These are phyloP conservation scores for Laterallus jamaicensis DNA, from an alignment of 2,113 vertebrate genomes.

Conservation along the genomic window DNA sequence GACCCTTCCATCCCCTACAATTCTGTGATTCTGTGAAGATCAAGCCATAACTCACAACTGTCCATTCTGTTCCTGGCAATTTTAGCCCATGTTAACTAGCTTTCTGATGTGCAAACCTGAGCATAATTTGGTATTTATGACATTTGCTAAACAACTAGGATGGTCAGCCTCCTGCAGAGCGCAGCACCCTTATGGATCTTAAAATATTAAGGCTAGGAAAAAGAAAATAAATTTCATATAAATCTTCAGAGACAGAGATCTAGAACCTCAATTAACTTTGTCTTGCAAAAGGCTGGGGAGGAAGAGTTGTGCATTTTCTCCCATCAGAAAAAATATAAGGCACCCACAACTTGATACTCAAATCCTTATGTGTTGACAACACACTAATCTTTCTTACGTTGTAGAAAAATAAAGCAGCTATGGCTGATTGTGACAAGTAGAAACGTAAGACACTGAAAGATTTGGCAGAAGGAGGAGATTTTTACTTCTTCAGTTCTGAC, in stretches of 20 bases:
- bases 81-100: not conserved
- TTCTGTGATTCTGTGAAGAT: too few species aligned
- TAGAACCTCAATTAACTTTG: not conserved
- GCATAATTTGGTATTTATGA: not conserved
- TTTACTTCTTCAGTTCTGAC: not conserved
- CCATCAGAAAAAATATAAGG: not conserved
- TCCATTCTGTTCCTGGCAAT: not conserved
- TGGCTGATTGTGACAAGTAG: not conserved
- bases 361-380: not conserved
- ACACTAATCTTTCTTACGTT: not conserved
- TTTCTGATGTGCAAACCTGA: not conserved
- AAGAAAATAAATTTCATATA: not conserved
- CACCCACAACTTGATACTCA: not conserved
- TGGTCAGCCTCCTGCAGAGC: not conserved
- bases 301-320: not conserved
- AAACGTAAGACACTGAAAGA: not conserved
- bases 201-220: not conserved
- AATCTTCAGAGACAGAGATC: not conserved
- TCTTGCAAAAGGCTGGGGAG: not conserved
- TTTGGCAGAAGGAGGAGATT: not conserved
- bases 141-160: not conserved
- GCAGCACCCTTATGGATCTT: not conserved
- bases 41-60: fast-evolving
- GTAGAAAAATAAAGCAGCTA: not conserved
- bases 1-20: too few species aligned